phyloP scores from a whole-genome alignment of 2,797 vertebrate species.

The Mus spretus region DNA sequence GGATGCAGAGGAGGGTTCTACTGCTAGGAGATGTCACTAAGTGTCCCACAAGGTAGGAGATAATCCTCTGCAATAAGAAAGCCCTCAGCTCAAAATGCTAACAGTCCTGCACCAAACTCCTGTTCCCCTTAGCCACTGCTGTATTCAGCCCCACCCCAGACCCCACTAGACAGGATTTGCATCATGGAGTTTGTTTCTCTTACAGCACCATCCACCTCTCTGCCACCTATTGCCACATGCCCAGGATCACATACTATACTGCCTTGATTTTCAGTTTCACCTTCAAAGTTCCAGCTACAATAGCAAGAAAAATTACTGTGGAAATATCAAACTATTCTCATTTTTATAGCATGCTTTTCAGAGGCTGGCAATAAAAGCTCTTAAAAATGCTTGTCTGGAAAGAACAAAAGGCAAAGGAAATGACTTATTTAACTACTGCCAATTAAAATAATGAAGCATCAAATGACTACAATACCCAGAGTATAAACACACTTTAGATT shows the following conservation, averaged over 20 bases:
- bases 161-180: background rate
- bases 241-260: background rate
- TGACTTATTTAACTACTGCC: constrained; percentile 75
- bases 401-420: constrained; percentile 82
- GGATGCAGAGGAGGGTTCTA: no score
- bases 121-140: background rate
- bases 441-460: constrained; percentile 79
- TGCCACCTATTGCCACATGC: background rate
- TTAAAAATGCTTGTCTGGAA: constrained; percentile 59
- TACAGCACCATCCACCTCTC: background rate
- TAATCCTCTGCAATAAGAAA: background rate
- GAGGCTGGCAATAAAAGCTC: constrained; percentile 35
- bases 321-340: constrained; percentile 51
- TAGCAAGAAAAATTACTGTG: background rate
- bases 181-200: background rate
- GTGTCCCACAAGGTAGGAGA: background rate
- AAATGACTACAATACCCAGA: constrained; percentile 63
- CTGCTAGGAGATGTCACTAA: background rate
- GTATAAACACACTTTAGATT: constrained; percentile 48
- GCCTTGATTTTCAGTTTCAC: background rate
- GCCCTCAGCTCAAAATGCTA: no score
- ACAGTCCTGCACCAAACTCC: background rate
- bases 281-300: constrained; percentile 29
- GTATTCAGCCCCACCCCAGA: background rate
- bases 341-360: constrained; percentile 60